These are phyloP conservation scores for Stegostoma tigrinum DNA, from an alignment of 2,113 vertebrate genomes.

Conservation along the genomic window DNA sequence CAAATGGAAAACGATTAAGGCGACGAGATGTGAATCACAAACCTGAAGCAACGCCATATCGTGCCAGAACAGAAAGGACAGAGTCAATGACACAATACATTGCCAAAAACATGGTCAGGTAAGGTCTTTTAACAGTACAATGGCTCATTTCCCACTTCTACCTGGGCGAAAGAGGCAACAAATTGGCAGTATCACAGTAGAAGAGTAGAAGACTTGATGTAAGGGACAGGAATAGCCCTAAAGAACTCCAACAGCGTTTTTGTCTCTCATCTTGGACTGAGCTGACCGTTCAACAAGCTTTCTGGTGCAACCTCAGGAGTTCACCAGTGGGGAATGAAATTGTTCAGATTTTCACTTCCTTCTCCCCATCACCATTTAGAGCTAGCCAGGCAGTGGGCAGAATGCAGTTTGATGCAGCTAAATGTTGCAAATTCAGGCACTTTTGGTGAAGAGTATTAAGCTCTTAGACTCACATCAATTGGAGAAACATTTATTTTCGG, in stretches of 20 bases:
- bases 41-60: not conserved
- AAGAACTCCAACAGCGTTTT: not conserved
- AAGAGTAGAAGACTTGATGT: not conserved
- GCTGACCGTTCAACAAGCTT: not conserved
- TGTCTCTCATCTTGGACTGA: not conserved
- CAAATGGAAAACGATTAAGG: slow-evolving; percentile 22
- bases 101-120: not conserved
- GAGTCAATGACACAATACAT: not conserved
- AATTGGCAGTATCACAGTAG: not conserved
- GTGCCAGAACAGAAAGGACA: not conserved
- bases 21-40: not conserved
- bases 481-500: not conserved
- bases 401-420: not conserved
- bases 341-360: not conserved
- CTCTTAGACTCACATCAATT: not conserved
- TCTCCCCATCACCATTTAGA: not conserved
- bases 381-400: not conserved
- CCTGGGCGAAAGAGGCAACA: not conserved
- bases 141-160: not conserved
- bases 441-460: not conserved
- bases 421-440: not conserved
- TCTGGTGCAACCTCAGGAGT: not conserved
- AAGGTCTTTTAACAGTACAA: not conserved
- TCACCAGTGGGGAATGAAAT: not conserved
- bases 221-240: not conserved